phyloP scores from a whole-genome alignment of 2,113 vertebrate genomes.

The Pelecanus crispus region DNA sequence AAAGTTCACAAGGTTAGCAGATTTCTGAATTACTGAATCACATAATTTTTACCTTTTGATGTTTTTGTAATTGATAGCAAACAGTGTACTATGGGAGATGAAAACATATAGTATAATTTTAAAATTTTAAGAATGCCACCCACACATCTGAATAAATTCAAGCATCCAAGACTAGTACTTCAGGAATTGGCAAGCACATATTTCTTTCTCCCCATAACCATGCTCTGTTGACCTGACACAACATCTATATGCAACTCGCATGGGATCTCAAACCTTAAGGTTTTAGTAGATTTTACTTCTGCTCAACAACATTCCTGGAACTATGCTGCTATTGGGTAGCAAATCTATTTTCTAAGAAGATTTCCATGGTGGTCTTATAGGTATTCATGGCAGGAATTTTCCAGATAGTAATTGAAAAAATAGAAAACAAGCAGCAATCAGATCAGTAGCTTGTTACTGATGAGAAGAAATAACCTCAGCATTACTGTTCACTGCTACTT shows the following conservation, averaged over 20 bases:
- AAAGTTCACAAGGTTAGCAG: neutral
- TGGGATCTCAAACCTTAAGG: neutral
- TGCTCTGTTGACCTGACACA: neutral
- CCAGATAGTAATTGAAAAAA: neutral
- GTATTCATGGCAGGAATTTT: neutral
- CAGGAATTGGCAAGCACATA: neutral
- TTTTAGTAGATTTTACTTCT: neutral
- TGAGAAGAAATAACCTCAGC: neutral
- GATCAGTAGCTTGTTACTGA: neutral
- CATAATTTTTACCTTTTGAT: neutral
- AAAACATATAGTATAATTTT: fast-evolving
- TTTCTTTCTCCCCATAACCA: neutral
- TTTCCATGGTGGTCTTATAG: neutral
- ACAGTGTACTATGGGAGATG: neutral
- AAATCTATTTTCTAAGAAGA: neutral
- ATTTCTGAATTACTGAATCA: neutral
- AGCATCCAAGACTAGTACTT: neutral
- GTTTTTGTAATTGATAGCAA: neutral
- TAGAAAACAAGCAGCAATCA: neutral
- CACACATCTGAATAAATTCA: neutral
- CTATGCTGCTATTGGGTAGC: neutral
- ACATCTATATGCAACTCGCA: neutral
- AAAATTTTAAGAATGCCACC: neutral
- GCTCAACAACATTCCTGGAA: neutral
- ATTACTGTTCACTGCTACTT: neutral